These are phyloP conservation scores for Leptobrachium ailaonicum DNA, from an alignment of 2,113 vertebrate species.

Conservation along the genomic window DNA sequence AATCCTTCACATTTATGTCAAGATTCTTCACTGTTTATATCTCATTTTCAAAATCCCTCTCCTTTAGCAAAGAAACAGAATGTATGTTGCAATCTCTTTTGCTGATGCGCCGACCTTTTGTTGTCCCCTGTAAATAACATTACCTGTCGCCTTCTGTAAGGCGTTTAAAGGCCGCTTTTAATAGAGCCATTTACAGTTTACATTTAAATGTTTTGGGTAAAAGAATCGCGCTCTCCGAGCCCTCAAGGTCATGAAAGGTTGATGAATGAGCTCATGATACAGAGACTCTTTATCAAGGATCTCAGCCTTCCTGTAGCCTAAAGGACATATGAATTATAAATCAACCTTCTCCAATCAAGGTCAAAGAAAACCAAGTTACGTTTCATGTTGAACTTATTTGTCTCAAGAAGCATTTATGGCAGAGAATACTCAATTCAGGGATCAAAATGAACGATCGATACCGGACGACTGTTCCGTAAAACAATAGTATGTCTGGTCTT, in stretches of 20 bases:
- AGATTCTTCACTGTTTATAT: too few species aligned
- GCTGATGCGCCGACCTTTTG: background rate
- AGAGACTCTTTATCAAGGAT: slow-evolving; percentile 46
- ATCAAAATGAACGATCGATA: background rate
- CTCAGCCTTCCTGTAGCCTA: slow-evolving; percentile 47
- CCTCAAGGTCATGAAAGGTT: slow-evolving; percentile 46
- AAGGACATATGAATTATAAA: slow-evolving; percentile 51
- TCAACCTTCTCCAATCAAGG: slow-evolving; percentile 47
- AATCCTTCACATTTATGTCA: too few species aligned
- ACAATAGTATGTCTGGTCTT: too few species aligned
- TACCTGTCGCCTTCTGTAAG: background rate
- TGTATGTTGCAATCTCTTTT: too few species aligned
- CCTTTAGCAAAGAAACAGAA: too few species aligned
- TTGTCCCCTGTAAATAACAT: background rate
- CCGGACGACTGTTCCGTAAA: background rate
- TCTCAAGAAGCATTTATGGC: slow-evolving; percentile 33
- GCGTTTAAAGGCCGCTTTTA: background rate
- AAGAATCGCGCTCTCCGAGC: background rate
- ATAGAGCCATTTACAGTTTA: background rate
- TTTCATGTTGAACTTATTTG: slow-evolving; percentile 42
- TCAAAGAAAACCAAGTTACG: slow-evolving; percentile 45
- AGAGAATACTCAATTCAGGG: slow-evolving; percentile 10
- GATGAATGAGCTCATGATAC: slow-evolving; percentile 45
- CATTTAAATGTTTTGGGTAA: background rate
- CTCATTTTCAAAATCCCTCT: too few species aligned